Evolutionary conservation across 2,797 vertebrate genomes (phyloP).

Genomic region (Sandelia bainsii): DNA sequence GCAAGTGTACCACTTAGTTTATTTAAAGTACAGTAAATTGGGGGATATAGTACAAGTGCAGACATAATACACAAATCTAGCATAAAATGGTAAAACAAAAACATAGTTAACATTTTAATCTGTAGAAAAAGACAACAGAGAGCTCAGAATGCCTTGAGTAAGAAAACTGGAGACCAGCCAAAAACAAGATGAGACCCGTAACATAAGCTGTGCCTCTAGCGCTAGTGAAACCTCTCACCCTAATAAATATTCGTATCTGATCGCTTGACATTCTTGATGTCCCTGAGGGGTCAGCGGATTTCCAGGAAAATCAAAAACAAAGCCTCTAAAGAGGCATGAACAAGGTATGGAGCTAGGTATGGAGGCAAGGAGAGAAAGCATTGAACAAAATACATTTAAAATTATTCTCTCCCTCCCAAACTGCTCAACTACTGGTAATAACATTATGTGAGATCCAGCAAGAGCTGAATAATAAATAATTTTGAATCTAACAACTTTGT

Average conservation of each 20-base stretch:
- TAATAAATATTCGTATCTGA: slow-evolving; percentile 62
- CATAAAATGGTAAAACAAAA: slow-evolving; percentile 26
- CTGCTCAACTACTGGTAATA: background rate
- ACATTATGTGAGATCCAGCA: background rate
- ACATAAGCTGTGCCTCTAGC: slow-evolving; percentile 47
- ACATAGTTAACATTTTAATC: slow-evolving; percentile 4
- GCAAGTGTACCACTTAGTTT: background rate
- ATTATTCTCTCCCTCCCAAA: background rate
- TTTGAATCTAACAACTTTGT: background rate
- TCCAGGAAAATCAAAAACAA: slow-evolving; percentile 54
- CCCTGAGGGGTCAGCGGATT: slow-evolving; percentile 35
- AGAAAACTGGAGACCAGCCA: slow-evolving; percentile 40
- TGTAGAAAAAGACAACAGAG: slow-evolving; percentile 22
- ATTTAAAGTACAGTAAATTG: background rate
- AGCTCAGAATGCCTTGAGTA: slow-evolving; percentile 8
- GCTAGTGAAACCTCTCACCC: slow-evolving; percentile 36
- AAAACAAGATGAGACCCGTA: slow-evolving; percentile 64
- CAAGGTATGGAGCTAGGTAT: slow-evolving; percentile 9
- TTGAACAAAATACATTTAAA: background rate
- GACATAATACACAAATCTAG: slow-evolving; percentile 19
- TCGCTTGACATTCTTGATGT: slow-evolving; percentile 62
- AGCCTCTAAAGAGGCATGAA: slow-evolving; percentile 23
- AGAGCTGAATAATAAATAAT: background rate
- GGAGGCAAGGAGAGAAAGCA: background rate
- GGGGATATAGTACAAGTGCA: slow-evolving; percentile 8